Conservation (phyloP, 92 coral and sea anemone species). For the Nematostella vectensis region DNA sequence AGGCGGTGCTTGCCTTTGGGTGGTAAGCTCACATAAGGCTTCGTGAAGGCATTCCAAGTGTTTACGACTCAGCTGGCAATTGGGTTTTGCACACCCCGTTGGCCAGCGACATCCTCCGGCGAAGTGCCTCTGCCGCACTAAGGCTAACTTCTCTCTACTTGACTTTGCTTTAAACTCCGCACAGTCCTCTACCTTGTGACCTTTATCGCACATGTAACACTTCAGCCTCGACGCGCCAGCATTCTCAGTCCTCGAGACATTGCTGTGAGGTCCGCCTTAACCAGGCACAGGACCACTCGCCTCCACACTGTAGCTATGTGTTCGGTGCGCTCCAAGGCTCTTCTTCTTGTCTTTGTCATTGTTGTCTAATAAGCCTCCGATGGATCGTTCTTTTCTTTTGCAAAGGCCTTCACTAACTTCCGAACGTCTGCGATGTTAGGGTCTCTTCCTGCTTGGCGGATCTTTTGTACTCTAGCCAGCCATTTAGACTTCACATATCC, state of each 20-base stretch:
- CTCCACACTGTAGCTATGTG: too few species aligned
- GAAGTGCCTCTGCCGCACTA: conserved; percentile 22
- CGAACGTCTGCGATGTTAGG: conserved; percentile 5
- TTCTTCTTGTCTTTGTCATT: too few species aligned
- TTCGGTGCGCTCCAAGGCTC: too few species aligned
- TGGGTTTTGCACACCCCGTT: conserved; percentile 11
- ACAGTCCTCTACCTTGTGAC: conserved; percentile 20
- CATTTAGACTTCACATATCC: conserved; percentile 13
- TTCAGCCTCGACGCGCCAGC: background rate
- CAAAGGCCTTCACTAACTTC: background rate
- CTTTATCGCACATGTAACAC: conserved; percentile 13
- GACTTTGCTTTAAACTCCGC: conserved; percentile 11
- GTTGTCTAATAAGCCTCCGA: too few species aligned
- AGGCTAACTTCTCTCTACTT: conserved; percentile 23
- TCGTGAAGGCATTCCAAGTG: conserved; percentile 29
- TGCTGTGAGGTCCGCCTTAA: too few species aligned
- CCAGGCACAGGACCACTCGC: too few species aligned
- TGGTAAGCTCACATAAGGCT: too few species aligned
- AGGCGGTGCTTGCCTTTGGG: too few species aligned
- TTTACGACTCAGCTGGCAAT: conserved; percentile 27
- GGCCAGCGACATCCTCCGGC: conserved; percentile 25
- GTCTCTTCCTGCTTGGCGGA: conserved; percentile 19
- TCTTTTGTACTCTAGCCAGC: conserved; percentile 11
- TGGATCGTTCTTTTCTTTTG: conserved; percentile 22
- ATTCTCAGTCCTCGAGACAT: too few species aligned